These are phyloP conservation scores for Torymus auratus DNA, from an alignment of 2,888 invertebrate genomes.

Conservation along the genomic window DNA sequence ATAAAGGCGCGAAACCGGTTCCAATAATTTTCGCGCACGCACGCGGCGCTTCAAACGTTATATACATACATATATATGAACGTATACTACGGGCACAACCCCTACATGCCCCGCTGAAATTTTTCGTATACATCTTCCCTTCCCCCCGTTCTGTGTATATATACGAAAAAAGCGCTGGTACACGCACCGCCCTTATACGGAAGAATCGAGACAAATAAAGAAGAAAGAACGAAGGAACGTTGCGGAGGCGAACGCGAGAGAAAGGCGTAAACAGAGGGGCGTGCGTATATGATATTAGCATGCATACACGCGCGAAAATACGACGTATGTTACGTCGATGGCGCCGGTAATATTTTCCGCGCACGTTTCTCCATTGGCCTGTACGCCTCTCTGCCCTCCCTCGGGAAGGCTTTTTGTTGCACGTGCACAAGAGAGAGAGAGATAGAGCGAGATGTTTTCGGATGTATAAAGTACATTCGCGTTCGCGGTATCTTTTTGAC, in stretches of 20 bases:
- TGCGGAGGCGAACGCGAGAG: background rate
- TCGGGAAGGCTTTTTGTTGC: too few relatives aligned
- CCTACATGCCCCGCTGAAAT: too few relatives aligned
- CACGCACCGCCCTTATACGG: background rate
- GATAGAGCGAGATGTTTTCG: conserved; percentile 16
- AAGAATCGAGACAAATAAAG: background rate
- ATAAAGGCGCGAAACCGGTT: conserved; percentile 21
- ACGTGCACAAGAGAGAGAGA: too few relatives aligned
- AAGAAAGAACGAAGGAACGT: background rate
- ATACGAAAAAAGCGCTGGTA: background rate
- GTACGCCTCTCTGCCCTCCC: background rate
- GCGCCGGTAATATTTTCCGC: conserved; percentile 42
- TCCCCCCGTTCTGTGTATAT: too few relatives aligned
- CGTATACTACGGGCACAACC: too few relatives aligned
- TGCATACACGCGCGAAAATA: background rate
- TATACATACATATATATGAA: too few relatives aligned
- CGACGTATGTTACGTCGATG: conserved; percentile 18
- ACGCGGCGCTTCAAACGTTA: background rate
- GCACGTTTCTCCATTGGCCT: conserved; percentile 36
- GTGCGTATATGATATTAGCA: conserved; percentile 27
- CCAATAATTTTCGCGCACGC: conserved; percentile 16
- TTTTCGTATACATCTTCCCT: too few relatives aligned
- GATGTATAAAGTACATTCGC: conserved; percentile 46
- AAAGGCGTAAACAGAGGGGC: conserved; percentile 19
- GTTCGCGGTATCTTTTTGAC: conserved; percentile 55